These are phyloP conservation scores for Rafetus swinhoei DNA, from an alignment of 2,113 vertebrate genomes.

Conservation along the genomic window DNA sequence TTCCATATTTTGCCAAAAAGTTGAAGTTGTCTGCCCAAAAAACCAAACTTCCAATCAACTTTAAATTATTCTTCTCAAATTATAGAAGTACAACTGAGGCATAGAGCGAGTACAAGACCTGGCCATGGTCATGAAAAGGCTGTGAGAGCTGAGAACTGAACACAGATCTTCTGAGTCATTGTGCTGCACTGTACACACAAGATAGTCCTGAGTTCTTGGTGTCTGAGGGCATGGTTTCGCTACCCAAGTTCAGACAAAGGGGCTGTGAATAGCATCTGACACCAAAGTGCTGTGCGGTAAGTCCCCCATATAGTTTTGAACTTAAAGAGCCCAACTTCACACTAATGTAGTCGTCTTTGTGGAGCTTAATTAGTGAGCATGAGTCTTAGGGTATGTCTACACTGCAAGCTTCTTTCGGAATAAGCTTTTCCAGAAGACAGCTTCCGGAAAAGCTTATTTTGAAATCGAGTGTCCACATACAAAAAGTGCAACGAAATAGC, in stretches of 20 bases:
- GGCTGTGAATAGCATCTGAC: not conserved
- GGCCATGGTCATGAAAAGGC: not conserved
- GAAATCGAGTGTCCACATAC: too few species aligned
- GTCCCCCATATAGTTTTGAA: not conserved
- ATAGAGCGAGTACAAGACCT: not conserved
- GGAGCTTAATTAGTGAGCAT: not conserved
- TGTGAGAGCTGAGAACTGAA: not conserved
- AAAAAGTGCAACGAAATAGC: too few species aligned
- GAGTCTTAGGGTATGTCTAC: too few species aligned
- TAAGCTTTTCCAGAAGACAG: too few species aligned
- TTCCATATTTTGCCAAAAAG: not conserved
- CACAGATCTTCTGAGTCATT: not conserved
- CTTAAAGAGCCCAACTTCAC: not conserved
- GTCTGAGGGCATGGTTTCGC: not conserved
- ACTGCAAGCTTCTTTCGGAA: too few species aligned
- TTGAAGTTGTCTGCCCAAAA: not conserved
- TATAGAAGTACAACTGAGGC: not conserved
- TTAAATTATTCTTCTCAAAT: not conserved
- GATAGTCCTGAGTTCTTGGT: not conserved
- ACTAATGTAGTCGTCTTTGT: not conserved
- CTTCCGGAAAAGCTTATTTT: too few species aligned
- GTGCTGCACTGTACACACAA: not conserved
- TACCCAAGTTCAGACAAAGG: not conserved
- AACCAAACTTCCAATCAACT: not conserved
- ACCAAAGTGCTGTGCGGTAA: not conserved